Evolutionary conservation across 2,888 invertebrate genomes (phyloP).

Genomic region (Epirrita christyi): DNA sequence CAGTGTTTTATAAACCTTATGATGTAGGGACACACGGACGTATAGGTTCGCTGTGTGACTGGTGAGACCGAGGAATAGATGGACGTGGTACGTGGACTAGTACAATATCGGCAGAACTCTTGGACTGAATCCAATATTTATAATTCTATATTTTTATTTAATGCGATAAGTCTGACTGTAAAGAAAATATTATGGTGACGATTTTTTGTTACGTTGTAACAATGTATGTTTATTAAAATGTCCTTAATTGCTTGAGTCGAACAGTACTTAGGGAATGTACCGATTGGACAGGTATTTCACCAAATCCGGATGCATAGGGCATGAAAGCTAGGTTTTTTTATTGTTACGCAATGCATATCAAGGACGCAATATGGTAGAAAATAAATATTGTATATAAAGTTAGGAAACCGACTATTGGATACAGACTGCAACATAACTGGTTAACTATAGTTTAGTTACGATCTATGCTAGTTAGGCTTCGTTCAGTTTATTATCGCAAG

Average conservation of each 20-base stretch:
- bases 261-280: slow-evolving; percentile 74
- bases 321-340: slow-evolving; percentile 83
- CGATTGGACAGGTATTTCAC: slow-evolving; percentile 53
- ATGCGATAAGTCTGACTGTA: slow-evolving; percentile 83
- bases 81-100: slow-evolving; percentile 13
- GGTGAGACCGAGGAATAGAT: too few species aligned
- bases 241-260: slow-evolving; percentile 76
- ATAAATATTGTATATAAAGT: slow-evolving; percentile 83
- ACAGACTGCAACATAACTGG: slow-evolving; percentile 80
- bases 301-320: slow-evolving; percentile 71
- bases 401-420: slow-evolving; percentile 77
- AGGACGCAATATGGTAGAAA: slow-evolving; percentile 85
- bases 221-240: slow-evolving; percentile 73
- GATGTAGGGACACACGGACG: neutral
- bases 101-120: slow-evolving; percentile 42
- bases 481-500: slow-evolving; percentile 78
- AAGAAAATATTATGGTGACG: slow-evolving; percentile 71
- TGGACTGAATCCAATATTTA: slow-evolving; percentile 77
- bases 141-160: slow-evolving; percentile 83
- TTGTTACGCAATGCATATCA: slow-evolving; percentile 85
- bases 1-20: slow-evolving; percentile 11
- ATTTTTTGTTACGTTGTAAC: slow-evolving; percentile 73
- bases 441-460: slow-evolving; percentile 80
- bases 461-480: slow-evolving; percentile 81
- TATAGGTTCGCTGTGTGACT: neutral